Percentiles rank a stretch among this genome's conserved stretches.
These are phyloP conservation scores for Argyresthia albistria DNA, from an alignment of 2,888 invertebrate species.

Conservation along the genomic window DNA sequence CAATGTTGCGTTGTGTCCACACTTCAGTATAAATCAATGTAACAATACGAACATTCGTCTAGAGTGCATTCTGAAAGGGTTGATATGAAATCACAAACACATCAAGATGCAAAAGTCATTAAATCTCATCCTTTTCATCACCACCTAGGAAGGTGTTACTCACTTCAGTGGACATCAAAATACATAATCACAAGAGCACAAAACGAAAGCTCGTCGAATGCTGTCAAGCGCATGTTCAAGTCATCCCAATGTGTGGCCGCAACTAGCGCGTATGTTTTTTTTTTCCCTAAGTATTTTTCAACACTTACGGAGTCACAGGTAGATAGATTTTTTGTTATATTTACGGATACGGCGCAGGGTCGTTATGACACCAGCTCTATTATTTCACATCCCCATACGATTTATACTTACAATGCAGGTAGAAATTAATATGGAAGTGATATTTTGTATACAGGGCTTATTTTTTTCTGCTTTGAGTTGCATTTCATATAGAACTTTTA, in stretches of 20 bases:
- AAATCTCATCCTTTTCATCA: no score
- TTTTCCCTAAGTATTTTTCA: neutral
- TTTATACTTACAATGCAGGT: constrained; percentile 6
- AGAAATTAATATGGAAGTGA: neutral
- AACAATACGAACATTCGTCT: neutral
- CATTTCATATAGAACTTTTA: neutral
- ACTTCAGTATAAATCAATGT: no score
- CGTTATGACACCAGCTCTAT: constrained; percentile 33
- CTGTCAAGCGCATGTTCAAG: neutral
- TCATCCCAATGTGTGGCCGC: neutral
- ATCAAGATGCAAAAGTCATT: no score
- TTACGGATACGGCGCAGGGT: constrained; percentile 40
- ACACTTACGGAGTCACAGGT: constrained; percentile 28
- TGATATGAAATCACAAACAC: no score
- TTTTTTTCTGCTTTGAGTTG: neutral
- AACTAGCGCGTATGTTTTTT: neutral
- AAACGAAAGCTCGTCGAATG: no score
- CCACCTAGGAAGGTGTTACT: no score
- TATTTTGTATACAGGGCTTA: neutral
- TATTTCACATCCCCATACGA: neutral
- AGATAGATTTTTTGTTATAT: constrained; percentile 40
- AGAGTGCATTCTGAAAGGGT: no score
- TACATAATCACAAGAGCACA: no score
- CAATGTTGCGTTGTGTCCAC: no score
- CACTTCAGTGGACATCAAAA: no score